phyloP scores from a whole-genome alignment of 2,797 vertebrate genomes.

The Trematocara caparti region DNA sequence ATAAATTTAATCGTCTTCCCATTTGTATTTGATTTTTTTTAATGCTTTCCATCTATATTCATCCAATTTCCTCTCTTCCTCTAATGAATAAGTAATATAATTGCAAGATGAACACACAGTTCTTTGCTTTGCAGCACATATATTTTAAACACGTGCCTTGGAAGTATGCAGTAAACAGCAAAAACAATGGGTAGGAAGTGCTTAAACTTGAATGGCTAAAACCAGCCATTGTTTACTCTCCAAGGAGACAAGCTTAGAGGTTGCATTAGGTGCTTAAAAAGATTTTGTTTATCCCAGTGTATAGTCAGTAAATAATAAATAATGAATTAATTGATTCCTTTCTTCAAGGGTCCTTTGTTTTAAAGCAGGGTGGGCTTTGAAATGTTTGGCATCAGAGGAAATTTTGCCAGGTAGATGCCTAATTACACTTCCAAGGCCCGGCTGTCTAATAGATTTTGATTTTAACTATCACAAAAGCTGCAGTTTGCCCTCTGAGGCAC shows the following conservation, averaged over 20 bases:
- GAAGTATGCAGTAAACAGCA: slow-evolving; percentile 10
- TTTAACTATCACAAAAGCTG: slow-evolving; percentile 49
- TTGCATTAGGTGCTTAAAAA: slow-evolving; percentile 56
- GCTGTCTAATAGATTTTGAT: slow-evolving; percentile 37
- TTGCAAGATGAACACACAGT: slow-evolving; percentile 36
- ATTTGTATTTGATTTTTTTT: background rate
- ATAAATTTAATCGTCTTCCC: background rate
- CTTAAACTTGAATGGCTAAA: slow-evolving; percentile 37
- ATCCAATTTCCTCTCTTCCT: background rate
- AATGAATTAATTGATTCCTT: slow-evolving; percentile 56
- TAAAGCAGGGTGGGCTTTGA: slow-evolving; percentile 57
- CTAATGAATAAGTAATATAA: slow-evolving; percentile 64
- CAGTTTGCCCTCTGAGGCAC: slow-evolving; percentile 43
- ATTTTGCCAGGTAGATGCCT: slow-evolving; percentile 60
- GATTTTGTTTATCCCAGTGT: slow-evolving; percentile 52
- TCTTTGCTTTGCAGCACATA: slow-evolving; percentile 19
- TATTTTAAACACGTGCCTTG: background rate
- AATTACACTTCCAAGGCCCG: slow-evolving; percentile 60
- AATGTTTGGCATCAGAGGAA: slow-evolving; percentile 55
- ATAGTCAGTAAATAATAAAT: slow-evolving; percentile 63
- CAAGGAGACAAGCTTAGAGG: slow-evolving; percentile 35
- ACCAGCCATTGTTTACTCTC: slow-evolving; percentile 58
- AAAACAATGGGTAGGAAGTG: slow-evolving; percentile 9
- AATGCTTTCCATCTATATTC: background rate
- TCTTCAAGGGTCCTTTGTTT: slow-evolving; percentile 50